These are phyloP conservation scores for Athalia circularis DNA, from an alignment of 2,888 invertebrate genomes.

Conservation along the genomic window DNA sequence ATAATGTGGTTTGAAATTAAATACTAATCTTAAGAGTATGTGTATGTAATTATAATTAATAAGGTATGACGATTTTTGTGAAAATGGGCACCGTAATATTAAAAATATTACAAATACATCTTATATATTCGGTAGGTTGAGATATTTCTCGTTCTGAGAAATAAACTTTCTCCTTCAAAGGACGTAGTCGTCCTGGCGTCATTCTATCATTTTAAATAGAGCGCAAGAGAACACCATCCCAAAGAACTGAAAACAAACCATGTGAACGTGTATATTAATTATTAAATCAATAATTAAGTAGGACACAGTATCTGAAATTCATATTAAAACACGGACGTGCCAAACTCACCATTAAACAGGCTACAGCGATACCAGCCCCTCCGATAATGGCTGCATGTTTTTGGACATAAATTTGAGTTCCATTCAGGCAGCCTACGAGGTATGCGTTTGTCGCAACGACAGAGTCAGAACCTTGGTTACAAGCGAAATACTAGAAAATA, in stretches of 20 bases:
- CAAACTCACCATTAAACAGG: conserved; percentile 86
- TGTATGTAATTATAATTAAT: not conserved
- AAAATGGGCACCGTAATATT: not conserved
- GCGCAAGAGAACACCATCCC: conserved; percentile 91
- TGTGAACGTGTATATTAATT: conserved; percentile 16
- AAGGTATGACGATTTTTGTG: conserved; percentile 11
- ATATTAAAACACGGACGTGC: not conserved
- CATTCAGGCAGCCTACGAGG: conserved; percentile 85
- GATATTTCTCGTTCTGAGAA: not conserved
- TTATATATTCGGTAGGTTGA: not conserved
- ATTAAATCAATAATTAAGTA: conserved; percentile 23
- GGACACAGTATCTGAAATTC: not conserved
- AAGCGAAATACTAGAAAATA: conserved; percentile 72
- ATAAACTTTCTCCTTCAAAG: conserved; percentile 3
- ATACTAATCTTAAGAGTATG: not conserved
- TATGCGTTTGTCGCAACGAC: conserved; percentile 80
- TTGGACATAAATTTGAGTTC: conserved; percentile 83
- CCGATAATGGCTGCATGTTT: conserved; percentile 89
- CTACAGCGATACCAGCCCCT: conserved; percentile 87
- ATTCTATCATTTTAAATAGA: conserved; percentile 89
- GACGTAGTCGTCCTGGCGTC: conserved; percentile 53
- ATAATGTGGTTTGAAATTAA: conserved; percentile 9
- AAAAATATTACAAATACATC: not conserved
- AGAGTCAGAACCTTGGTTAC: conserved; percentile 62
- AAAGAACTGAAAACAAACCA: conserved; percentile 79